These are phyloP conservation scores for Brachionichthys hirsutus DNA, from an alignment of 2,113 vertebrate species.

Conservation along the genomic window DNA sequence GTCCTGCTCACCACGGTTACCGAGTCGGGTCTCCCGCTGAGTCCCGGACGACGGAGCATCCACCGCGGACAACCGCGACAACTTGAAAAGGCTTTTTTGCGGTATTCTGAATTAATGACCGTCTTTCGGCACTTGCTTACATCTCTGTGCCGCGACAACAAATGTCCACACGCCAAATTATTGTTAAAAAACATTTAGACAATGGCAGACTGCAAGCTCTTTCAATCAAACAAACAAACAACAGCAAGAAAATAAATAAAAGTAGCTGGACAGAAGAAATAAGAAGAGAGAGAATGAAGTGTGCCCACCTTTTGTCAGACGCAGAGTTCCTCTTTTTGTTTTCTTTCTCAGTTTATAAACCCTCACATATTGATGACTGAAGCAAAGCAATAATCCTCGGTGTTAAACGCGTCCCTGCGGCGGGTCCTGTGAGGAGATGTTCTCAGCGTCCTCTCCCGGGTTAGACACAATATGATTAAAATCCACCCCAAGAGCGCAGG, in stretches of 20 bases:
- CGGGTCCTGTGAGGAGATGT: slow-evolving; percentile 63
- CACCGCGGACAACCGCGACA: slow-evolving; percentile 7
- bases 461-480: slow-evolving; percentile 37
- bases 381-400: slow-evolving; percentile 69
- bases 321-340: slow-evolving; percentile 63
- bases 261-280: slow-evolving; percentile 18
- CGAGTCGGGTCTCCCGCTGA: slow-evolving; percentile 52
- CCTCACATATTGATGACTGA: slow-evolving; percentile 74
- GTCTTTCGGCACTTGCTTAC: slow-evolving; percentile 24
- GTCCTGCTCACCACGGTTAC: slow-evolving; percentile 29
- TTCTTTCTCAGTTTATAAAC: slow-evolving; percentile 53
- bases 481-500: slow-evolving; percentile 70
- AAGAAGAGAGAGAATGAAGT: slow-evolving; percentile 7
- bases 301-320: slow-evolving; percentile 61
- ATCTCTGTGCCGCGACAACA: slow-evolving; percentile 3
- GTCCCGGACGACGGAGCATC: slow-evolving; percentile 39
- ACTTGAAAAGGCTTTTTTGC: slow-evolving; percentile 26
- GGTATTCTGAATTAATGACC: slow-evolving; percentile 23
- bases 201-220: not conserved
- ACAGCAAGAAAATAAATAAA: not conserved
- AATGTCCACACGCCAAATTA: slow-evolving; percentile 7
- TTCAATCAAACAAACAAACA: too few relatives aligned
- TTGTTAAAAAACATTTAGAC: not conserved
- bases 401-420: slow-evolving; percentile 59
- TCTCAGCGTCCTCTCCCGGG: slow-evolving; percentile 38